A percentile compares a stretch with the other conserved stretches of the same genome.
Conservation (phyloP, 2,113 vertebrate species). For the Muntiacus reevesi region DNA sequence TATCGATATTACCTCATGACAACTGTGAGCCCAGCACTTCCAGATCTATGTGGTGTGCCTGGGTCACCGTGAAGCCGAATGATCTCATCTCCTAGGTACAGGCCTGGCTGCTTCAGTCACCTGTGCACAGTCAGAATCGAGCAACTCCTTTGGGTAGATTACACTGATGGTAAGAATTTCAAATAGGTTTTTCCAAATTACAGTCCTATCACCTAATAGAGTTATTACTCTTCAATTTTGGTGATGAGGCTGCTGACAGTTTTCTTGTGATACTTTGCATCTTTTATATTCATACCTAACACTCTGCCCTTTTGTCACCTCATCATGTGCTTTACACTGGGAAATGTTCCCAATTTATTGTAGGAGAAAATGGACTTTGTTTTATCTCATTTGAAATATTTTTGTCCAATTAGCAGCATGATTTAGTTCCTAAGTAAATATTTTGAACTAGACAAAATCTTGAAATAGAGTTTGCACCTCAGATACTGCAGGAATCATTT, state of each 20-base stretch:
- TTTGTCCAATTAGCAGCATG: background rate
- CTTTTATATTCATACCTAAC: background rate
- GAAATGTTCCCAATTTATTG: background rate
- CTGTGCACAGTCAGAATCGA: background rate
- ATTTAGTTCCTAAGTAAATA: conserved; percentile 3
- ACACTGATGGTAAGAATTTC: background rate
- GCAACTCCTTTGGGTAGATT: background rate
- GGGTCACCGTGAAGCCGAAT: background rate
- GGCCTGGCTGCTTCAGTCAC: background rate
- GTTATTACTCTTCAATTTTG: background rate
- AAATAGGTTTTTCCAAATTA: background rate
- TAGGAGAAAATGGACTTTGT: background rate
- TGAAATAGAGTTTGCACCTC: background rate
- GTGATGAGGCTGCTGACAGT: background rate
- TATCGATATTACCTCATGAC: background rate
- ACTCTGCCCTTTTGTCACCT: background rate
- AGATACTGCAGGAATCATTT: background rate
- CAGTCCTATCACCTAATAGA: background rate
- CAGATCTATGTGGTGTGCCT: background rate
- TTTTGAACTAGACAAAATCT: background rate
- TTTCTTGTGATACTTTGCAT: background rate
- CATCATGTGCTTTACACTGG: background rate
- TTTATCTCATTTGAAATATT: background rate
- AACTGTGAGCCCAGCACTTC: background rate
- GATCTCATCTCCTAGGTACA: background rate